These are phyloP conservation scores for Bothrops jararaca DNA, from an alignment of 2,113 vertebrate genomes.

Conservation along the genomic window DNA sequence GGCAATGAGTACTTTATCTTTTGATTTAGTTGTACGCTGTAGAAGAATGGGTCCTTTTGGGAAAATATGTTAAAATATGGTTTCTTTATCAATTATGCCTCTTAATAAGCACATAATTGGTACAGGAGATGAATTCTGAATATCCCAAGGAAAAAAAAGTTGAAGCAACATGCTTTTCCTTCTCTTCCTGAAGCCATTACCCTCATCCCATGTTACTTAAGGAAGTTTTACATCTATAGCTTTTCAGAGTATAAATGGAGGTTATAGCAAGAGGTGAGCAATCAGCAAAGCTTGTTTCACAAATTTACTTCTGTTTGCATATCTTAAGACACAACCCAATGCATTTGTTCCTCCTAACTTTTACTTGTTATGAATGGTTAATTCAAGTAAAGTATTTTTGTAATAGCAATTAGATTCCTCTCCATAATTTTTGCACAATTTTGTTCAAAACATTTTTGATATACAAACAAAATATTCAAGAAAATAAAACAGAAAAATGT, in stretches of 20 bases:
- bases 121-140: not conserved
- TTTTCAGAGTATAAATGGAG: not conserved
- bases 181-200: not conserved
- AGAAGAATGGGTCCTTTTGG: too few species aligned
- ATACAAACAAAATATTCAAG: not conserved
- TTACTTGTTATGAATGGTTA: not conserved
- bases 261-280: not conserved
- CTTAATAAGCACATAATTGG: not conserved
- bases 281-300: not conserved
- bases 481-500: not conserved
- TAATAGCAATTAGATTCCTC: not conserved
- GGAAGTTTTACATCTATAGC: not conserved
- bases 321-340: not conserved
- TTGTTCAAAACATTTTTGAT: not conserved
- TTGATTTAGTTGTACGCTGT: not conserved
- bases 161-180: not conserved
- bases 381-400: not conserved
- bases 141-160: not conserved
- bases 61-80: not conserved
- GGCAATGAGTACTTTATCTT: not conserved
- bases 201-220: not conserved
- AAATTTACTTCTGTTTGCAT: not conserved
- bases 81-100: not conserved
- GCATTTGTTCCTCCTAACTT: not conserved
- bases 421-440: not conserved